phyloP scores from a whole-genome alignment of 2,888 invertebrate genomes.

The Uropetala carovei region DNA sequence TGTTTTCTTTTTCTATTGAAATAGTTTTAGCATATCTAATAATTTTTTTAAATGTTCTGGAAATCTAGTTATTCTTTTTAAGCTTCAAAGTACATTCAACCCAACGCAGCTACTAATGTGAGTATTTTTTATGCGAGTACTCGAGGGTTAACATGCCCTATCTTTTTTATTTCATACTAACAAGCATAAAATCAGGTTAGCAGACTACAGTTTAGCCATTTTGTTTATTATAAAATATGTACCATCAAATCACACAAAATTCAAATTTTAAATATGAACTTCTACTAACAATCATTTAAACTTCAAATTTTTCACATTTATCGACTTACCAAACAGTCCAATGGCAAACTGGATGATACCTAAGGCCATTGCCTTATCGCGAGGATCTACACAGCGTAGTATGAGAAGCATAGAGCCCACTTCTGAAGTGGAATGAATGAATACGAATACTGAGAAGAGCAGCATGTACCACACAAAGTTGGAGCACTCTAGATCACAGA shows the following conservation, averaged over 20 bases:
- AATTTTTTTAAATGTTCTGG: no score
- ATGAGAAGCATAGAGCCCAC: slow-evolving; percentile 94
- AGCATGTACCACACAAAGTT: slow-evolving; percentile 88
- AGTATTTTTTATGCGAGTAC: no score
- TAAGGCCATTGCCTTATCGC: slow-evolving; percentile 96
- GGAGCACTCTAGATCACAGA: slow-evolving; percentile 87
- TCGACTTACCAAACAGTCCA: slow-evolving; percentile 85
- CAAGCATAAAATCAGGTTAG: no score
- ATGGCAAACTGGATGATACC: slow-evolving; percentile 96
- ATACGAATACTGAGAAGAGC: slow-evolving; percentile 91
- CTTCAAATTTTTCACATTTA: not conserved
- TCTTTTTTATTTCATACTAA: no score
- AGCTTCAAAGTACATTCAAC: no score
- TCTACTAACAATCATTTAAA: not conserved
- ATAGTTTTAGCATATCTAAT: no score
- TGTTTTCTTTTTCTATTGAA: no score
- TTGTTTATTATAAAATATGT: not conserved
- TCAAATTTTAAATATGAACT: not conserved
- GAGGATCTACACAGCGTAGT: slow-evolving; percentile 92
- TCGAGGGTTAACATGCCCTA: no score
- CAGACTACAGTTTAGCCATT: no score
- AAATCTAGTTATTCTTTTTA: no score
- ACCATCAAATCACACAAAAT: not conserved
- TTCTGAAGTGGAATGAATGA: slow-evolving; percentile 94
- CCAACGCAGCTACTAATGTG: no score